Base-by-base conservation (phyloP, 1,140 invertebrate genomes). In the Dermatophagoides farinae region DNA sequence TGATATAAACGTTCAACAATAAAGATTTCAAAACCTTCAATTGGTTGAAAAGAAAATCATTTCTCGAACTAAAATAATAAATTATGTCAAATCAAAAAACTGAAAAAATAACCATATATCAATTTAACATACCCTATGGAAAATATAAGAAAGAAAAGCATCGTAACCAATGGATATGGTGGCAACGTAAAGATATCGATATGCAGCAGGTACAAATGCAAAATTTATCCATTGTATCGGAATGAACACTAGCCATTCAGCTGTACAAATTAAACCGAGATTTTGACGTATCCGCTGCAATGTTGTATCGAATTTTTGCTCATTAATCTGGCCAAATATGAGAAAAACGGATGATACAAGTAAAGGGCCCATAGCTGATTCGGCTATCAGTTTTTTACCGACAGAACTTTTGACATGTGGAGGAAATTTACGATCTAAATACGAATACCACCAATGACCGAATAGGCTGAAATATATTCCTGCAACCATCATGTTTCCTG, bases 181-280 rank as follows among this genome's bases (percentile, higher is more conserved):
- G 70, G 86, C 86, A 16, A 85, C 80, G 66, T 85, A 88, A 41
- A 86, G 70, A 20, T 88, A 84, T 66, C 86, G 78, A 71, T 84
- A 88, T 63, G 77, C 76, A 12, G 79, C 71, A 31, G 83, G 80
- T 60, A 88, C 67, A 64, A 78, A 82, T 50, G 80, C 78, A 69
- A 88, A 88, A 70, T 88, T 88, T 0, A 88, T 64, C 63, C 80
- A 78, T 69, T 88, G 86, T 6, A 80, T 77, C n/a, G 83, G 84
- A 22, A 84, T 83, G 83, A 85, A 88, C 44, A 85, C 77, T 38
- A 20, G 39, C 66, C 67, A 68, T n/a, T 65, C 65, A 14, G 65
- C 77, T 62, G 73, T 69, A 70, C 80, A 82, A 20, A 81, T 77
- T 20, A 77, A 74, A 0, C 10, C 20, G 25, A 55, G 39, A 38